Evolutionary conservation across 2,888 invertebrate genomes (phyloP), one percentile per base, ranked within the genome.

Genomic region (Salticus scenicus): DNA sequence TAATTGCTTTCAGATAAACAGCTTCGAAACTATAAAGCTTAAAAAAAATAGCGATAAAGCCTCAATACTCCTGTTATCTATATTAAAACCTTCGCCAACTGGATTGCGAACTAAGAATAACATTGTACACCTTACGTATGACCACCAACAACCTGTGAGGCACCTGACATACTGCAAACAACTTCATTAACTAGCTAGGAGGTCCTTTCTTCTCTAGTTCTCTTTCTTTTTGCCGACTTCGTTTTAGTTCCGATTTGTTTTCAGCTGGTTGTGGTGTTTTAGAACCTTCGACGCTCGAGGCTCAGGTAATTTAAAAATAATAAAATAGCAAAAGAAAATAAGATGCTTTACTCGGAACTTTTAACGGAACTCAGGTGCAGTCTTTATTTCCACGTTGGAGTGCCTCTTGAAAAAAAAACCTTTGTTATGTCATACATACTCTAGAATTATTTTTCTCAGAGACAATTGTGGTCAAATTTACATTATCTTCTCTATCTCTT

Each of bases 171-270:
- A 76, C 77, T 87, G 77, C 87, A 76, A 77, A 77, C 82, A 79
- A 79, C 83, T 81, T 83, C 81, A 83, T 78, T 74, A 77, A 75
- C 78, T 75, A 77, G 69, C 82, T 70, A 75, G 87, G 79, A 76
- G 81, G 79, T 79, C 81, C 87, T 69, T 85, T 70, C 87, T 88
- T 88, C 92, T 90, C 91, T 92, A 4, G 7, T 10, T 94, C 37
- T 37, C 37, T 37, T 37, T 37, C 37, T 70, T 81, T 73, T 70
- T 73, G 42, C 80, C 51, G 27, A 67, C 75, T 75, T 37, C 20
- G 27, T 94, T 76, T 81, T 74, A 30, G 74, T 74, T 81, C 57
- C 51, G 71, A 79, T 71, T 79, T 47, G 37, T 73, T 73, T 67
- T 24, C 27, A 80, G 72, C 80, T 72, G 24, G 72, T 79, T 72